Conservation (phyloP, 1,140 invertebrate species). For the Maconellicoccus hirsutus region DNA sequence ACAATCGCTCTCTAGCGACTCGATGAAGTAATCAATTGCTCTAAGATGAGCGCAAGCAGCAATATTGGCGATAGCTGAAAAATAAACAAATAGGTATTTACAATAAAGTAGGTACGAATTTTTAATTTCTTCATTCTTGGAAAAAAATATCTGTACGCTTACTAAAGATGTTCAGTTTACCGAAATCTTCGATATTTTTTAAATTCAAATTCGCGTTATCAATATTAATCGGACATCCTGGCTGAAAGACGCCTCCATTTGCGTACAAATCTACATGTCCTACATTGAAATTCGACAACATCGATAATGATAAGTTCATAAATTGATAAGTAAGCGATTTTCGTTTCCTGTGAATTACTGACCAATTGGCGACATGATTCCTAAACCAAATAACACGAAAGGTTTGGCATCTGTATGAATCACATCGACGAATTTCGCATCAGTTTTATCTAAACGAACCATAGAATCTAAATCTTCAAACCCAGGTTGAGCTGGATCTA, state of each 20-base stretch:
- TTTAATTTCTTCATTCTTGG: no score
- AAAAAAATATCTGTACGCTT: no score
- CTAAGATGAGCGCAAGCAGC: slow-evolving; percentile 61
- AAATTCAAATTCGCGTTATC: slow-evolving; percentile 25
- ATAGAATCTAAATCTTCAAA: slow-evolving; percentile 41
- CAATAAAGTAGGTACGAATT: no score
- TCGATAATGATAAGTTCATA: no score
- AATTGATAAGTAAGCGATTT: no score
- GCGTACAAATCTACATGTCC: slow-evolving; percentile 62
- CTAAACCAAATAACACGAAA: background rate
- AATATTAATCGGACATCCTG: slow-evolving; percentile 40
- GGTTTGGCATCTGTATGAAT: slow-evolving; percentile 54
- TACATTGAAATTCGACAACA: no score
- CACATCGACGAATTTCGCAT: slow-evolving; percentile 59
- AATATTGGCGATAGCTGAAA: slow-evolving; percentile 25
- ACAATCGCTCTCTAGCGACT: slow-evolving; percentile 46
- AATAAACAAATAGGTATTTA: no score
- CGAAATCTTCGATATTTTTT: slow-evolving; percentile 28
- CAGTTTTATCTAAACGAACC: slow-evolving; percentile 52
- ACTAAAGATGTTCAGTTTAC: slow-evolving; percentile 30
- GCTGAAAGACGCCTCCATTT: slow-evolving; percentile 55
- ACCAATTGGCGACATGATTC: background rate
- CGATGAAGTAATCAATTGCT: slow-evolving; percentile 51
- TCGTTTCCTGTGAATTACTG: no score
- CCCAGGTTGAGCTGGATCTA: slow-evolving; percentile 57